phyloP scores from a whole-genome alignment of 2,888 invertebrate genomes.

The Morpho helenor region DNA sequence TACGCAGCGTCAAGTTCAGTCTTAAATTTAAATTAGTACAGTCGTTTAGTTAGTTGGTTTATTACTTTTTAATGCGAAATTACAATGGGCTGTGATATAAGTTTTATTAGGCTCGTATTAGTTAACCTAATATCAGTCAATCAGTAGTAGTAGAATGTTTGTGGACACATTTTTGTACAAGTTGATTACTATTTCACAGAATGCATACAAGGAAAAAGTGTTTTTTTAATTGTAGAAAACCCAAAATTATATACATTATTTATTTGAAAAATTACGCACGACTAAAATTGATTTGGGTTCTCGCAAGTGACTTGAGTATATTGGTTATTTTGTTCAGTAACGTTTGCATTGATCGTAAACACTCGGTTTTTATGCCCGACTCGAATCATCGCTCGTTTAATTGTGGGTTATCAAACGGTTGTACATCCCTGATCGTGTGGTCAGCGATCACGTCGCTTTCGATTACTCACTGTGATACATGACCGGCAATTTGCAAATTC shows the following conservation, averaged over 20 bases:
- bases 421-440: constrained; percentile 16
- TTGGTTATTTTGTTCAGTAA: constrained; percentile 16
- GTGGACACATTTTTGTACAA: too few relatives aligned
- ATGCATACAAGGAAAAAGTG: not conserved
- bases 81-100: too few relatives aligned
- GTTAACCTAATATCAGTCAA: not conserved
- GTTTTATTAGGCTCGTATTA: not conserved
- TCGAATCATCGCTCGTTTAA: constrained; percentile 36
- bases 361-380: constrained; percentile 43
- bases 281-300: constrained; percentile 9
- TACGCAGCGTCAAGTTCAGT: too few relatives aligned
- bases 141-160: too few relatives aligned
- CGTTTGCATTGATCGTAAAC: constrained; percentile 40
- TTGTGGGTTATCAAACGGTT: constrained; percentile 26
- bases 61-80: too few relatives aligned
- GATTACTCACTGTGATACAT: constrained; percentile 25
- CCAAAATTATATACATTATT: not conserved
- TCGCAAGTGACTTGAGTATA: constrained; percentile 12
- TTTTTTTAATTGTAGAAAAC: not conserved
- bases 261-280: constrained; percentile 2
- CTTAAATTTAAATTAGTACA: too few relatives aligned
- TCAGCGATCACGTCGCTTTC: constrained; percentile 20
- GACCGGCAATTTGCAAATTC: constrained; percentile 25
- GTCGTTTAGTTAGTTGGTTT: too few relatives aligned
- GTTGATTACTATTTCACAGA: not conserved